Evolutionary conservation across 1,140 invertebrate genomes (phyloP), one percentile per base, ranked within the genome.

Genomic region (Cydia pomonella): DNA sequence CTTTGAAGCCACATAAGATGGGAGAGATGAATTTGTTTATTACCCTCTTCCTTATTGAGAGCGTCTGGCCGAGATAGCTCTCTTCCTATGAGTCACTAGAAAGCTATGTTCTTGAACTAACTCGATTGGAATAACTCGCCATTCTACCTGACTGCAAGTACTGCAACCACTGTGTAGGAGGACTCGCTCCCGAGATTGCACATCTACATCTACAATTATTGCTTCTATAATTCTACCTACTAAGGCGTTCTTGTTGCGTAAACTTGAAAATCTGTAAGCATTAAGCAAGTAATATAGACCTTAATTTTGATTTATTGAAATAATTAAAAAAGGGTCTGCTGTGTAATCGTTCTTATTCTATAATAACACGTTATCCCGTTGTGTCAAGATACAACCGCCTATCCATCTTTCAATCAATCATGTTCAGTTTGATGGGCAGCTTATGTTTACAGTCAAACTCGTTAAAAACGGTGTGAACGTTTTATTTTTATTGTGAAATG

Each of bases 21-120:
- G 83, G 86, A 87, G 89, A 91, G 91, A 89, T 93, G 91, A 92
- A 92, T 93, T 92, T 90, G 89, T 93, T 93, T 93, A 93, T 93
- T 93, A 88, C 88, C 88, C 87, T 89, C 90, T 93, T 93, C 91
- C 91, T 93, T 91, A 93, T 93, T 93, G 91, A 90, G 90, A 91
- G 82, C 88, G 91, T 92, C 89, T 91, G 91, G 80, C 84, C 84
- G 81, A 90, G 91, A 92, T 92, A 92, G 88, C 88, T 89, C 90
- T 91, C 90, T 91, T 92, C 91, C 90, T 91, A 92, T 92, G 91
- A 92, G 80, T 92, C 91, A 92, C 86, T 92, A 91, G 90, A 92
- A 92, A 93, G 90, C 88, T 79, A 93, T 90, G 87, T 88, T 88
- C 87, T 87, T 87, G 80, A 84, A 83, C 86, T 85, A 85, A 90